Conservation (phyloP, 2,888 invertebrate genomes). For the Elaeidobius kamerunicus region DNA sequence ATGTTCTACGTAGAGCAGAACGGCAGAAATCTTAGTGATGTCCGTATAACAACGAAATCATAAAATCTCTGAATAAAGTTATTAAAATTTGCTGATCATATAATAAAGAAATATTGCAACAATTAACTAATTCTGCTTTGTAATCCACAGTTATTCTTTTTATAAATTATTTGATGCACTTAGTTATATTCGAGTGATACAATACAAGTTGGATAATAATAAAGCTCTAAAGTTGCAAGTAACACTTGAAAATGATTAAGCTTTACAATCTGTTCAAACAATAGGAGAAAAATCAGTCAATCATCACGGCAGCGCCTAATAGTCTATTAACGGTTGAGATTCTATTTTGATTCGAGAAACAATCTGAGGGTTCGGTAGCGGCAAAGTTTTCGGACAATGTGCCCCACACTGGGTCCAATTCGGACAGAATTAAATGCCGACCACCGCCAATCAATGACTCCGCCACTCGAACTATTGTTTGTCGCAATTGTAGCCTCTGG, state of each 20-base stretch:
- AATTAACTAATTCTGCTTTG: too few relatives aligned
- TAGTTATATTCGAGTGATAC: too few relatives aligned
- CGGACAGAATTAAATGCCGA: constrained; percentile 49
- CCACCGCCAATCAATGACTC: constrained; percentile 48
- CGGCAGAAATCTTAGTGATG: too few relatives aligned
- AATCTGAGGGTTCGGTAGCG: constrained; percentile 38
- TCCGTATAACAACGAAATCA: too few relatives aligned
- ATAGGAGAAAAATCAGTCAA: constrained; percentile 27
- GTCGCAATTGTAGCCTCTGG: constrained; percentile 50
- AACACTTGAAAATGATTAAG: constrained; percentile 21
- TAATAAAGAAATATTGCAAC: too few relatives aligned
- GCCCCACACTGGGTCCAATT: constrained; percentile 48
- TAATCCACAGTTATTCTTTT: too few relatives aligned
- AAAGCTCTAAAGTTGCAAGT: constrained; percentile 19
- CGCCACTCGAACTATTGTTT: constrained; percentile 48
- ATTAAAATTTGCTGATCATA: too few relatives aligned
- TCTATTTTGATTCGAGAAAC: constrained; percentile 30
- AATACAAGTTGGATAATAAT: too few relatives aligned
- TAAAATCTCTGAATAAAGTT: too few relatives aligned
- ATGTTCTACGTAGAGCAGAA: too few relatives aligned
- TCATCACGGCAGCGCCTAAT: constrained; percentile 25
- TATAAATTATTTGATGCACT: too few relatives aligned
- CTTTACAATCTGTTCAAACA: constrained; percentile 20
- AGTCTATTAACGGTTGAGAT: constrained; percentile 28
- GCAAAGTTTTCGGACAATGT: constrained; percentile 45